phyloP scores from a whole-genome alignment of 2,113 vertebrate species.

The Sphyrna mokarran region DNA sequence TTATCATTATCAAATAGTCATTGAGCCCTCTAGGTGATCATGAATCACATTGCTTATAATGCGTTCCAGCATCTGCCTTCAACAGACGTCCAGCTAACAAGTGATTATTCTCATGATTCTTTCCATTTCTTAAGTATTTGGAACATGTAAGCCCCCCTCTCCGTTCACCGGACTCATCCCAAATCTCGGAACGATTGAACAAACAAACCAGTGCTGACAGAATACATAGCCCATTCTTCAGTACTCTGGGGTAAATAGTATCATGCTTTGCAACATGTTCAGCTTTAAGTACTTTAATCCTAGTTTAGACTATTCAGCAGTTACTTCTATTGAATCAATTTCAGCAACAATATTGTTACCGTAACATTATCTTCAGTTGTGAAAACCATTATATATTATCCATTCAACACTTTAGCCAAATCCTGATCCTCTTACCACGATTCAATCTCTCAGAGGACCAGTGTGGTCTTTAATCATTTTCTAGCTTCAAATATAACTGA shows the following conservation, averaged over 20 bases:
- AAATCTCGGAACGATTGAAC: not conserved
- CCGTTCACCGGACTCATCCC: not conserved
- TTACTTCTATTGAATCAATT: slow-evolving; percentile 11
- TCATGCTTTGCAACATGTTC: not conserved
- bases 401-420: slow-evolving; percentile 1
- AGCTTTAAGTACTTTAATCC: not conserved
- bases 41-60: not conserved
- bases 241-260: not conserved
- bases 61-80: not conserved
- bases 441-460: not conserved
- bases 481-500: not conserved
- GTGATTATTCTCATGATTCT: not conserved
- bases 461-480: slow-evolving; percentile 6
- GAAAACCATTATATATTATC: slow-evolving; percentile 5
- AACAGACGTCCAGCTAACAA: not conserved
- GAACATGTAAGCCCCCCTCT: not conserved
- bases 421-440: not conserved
- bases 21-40: not conserved
- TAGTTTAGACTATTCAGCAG: not conserved
- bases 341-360: not conserved
- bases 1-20: not conserved
- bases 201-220: not conserved
- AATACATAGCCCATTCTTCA: not conserved
- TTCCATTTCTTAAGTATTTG: not conserved
- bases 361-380: not conserved